Conservation (phyloP, 2,797 vertebrate species). For the Chelmon rostratus region DNA sequence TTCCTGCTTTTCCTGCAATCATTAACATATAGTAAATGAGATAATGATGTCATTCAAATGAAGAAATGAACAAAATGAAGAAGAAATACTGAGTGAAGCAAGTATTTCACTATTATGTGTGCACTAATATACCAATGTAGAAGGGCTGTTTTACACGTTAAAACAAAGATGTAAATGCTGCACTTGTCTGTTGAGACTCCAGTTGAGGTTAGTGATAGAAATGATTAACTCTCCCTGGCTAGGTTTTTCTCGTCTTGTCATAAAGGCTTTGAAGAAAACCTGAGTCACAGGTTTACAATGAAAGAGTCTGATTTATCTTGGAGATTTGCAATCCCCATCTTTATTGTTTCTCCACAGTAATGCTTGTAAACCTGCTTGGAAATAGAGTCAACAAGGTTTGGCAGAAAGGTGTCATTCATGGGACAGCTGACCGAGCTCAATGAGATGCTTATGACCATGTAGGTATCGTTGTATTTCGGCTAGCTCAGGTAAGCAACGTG, state of each 20-base stretch:
- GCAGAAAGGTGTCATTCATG: conserved; percentile 24
- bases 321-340: background rate
- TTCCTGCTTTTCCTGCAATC: conserved; percentile 41
- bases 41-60: conserved; percentile 38
- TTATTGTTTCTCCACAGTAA: conserved; percentile 10
- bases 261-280: conserved; percentile 31
- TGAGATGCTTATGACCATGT: conserved; percentile 25
- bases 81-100: background rate
- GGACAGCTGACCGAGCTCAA: conserved; percentile 21
- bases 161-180: background rate
- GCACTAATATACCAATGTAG: background rate
- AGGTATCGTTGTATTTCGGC: conserved; percentile 10
- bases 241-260: background rate
- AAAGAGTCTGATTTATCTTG: conserved; percentile 14
- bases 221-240: conserved; percentile 57
- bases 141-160: background rate
- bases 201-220: conserved; percentile 29
- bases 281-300: conserved; percentile 31
- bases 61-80: conserved; percentile 23
- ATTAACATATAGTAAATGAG: conserved; percentile 58
- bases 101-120: background rate
- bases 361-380: background rate
- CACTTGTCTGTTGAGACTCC: background rate
- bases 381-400: conserved; percentile 1
- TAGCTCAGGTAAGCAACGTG: conserved; percentile 22